phyloP scores from a whole-genome alignment of 2,113 vertebrate genomes.

The Xiphophorus couchianus region DNA sequence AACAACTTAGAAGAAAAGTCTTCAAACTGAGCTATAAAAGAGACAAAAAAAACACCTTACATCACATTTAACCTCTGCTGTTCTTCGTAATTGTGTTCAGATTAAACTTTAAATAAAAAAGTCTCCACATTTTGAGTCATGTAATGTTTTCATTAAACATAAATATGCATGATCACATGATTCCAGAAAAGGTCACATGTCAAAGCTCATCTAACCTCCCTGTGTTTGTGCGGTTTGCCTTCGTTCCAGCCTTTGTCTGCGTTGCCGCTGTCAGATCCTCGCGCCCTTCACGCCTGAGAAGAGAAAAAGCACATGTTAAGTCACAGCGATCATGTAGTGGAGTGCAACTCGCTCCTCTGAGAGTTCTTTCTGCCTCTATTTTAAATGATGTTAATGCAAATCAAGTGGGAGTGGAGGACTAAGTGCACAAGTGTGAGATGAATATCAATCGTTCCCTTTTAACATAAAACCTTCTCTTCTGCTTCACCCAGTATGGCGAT shows the following conservation, averaged over 20 bases:
- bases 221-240: conserved; percentile 34
- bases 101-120: no score
- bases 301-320: conserved; percentile 59
- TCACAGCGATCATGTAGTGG: conserved; percentile 57
- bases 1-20: no score
- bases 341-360: conserved; percentile 50
- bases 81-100: no score
- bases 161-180: not conserved
- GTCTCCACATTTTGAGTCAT: no score
- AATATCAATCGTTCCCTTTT: conserved; percentile 65
- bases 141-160: no score
- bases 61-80: no score
- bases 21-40: no score
- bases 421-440: conserved; percentile 60
- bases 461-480: conserved; percentile 22
- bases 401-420: conserved; percentile 50
- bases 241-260: conserved; percentile 23
- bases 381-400: conserved; percentile 73
- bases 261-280: conserved; percentile 46
- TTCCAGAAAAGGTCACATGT: not conserved
- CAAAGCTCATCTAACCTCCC: conserved; percentile 21
- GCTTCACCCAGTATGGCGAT: conserved; percentile 13
- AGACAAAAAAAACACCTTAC: no score
- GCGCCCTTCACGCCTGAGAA: conserved; percentile 63
- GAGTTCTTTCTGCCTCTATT: conserved; percentile 48